Evolutionary conservation across 2,888 invertebrate genomes (phyloP), one percentile per base, ranked within the genome.

Genomic region (Chrysina gloriosa): DNA sequence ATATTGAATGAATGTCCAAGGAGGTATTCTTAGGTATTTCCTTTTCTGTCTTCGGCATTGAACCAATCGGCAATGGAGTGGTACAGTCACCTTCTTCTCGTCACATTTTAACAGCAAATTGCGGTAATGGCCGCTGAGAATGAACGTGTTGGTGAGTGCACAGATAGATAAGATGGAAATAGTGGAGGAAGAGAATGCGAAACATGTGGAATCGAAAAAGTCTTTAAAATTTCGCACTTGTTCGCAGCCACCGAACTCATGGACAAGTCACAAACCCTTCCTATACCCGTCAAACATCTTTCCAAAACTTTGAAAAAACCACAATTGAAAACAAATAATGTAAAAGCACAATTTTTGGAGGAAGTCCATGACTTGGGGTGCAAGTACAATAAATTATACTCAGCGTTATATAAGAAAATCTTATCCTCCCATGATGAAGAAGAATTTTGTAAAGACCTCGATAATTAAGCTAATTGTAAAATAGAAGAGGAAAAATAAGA

Each of bases 341-440:
- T 74, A 29, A 73, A 74, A 83, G 92, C 95, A 0, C 90, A 95
- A 79, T 97, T 98, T 84, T 98, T 97, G 84, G 90, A 92, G 77
- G 96, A 97, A 79, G 94, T 99, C 39, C 97, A 98, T 80, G 90
- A 90, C 19, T 86, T 99, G 61, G 98, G 99, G 85, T 92, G 93
- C 85, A 93, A 94, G 83, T 97, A 95, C 82, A 92, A 94, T 78
- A 88, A 89, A 74, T 84, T 91, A 74, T 96, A 94, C 83, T 87
- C 89, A 67, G 91, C 92, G 1, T 83, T 93, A 45, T 93, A 92
- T 83, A 92, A 93, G 75, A 92, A 94, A 84, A 45, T 54, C 7
- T 86, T 90, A 90, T 92, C 94, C 9, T 93, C 94, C 79, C 92
- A 94, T 71, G 91, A 92, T 69, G 82, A 77, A 50, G 75, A 76